These are phyloP conservation scores for Hydra vulgaris DNA, from an alignment of 30 jellyfish, hydroid and myxozoan species.

Conservation along the genomic window DNA sequence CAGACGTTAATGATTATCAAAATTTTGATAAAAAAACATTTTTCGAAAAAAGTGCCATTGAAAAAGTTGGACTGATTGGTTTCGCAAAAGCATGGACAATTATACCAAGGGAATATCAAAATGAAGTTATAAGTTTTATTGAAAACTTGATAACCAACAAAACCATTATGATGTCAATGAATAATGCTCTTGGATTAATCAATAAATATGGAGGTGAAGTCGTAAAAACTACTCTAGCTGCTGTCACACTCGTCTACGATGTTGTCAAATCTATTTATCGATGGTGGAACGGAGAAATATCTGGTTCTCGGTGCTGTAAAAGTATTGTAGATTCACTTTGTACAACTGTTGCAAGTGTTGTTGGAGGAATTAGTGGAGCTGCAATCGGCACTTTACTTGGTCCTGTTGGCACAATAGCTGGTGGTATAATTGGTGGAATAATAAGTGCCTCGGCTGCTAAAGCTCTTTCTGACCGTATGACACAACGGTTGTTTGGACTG, in stretches of 20 bases:
- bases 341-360: not conserved
- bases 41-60: not conserved
- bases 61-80: not conserved
- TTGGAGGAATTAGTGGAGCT: conserved; percentile 29
- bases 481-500: not conserved
- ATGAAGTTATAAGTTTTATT: too few relatives aligned
- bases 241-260: conserved; percentile 6
- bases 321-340: conserved; percentile 2
- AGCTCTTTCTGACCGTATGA: not conserved
- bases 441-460: not conserved
- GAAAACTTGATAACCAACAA: not conserved
- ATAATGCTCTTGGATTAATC: not conserved
- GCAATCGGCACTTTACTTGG: conserved; percentile 20
- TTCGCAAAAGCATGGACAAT: not conserved
- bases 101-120: not conserved
- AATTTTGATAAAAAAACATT: not conserved
- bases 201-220: not conserved
- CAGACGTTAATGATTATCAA: not conserved
- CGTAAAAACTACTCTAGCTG: conserved; percentile 9
- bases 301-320: conserved; percentile 26
- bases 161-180: not conserved
- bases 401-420: conserved; percentile 21
- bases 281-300: conserved; percentile 42
- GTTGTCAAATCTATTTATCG: conserved; percentile 1
- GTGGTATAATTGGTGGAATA: not conserved